Evolutionary conservation across 2,888 invertebrate genomes (phyloP).

Genomic region (Linyphia triangularis): DNA sequence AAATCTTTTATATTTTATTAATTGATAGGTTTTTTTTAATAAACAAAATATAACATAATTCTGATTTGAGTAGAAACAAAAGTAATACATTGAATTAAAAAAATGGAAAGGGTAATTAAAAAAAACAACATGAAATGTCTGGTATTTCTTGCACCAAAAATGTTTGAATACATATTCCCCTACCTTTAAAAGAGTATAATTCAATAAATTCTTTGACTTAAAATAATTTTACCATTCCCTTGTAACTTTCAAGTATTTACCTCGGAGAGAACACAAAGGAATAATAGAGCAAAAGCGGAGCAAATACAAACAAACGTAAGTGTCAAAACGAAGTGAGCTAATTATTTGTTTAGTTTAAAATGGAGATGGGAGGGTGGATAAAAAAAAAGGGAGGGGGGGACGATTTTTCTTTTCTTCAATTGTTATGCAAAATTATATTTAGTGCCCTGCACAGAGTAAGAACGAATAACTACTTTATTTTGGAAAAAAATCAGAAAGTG

Average conservation of each 20-base stretch:
- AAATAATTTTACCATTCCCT: not conserved
- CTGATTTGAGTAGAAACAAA: no score
- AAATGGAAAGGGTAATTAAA: no score
- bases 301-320: constrained; percentile 8
- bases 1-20: no score
- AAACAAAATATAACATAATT: no score
- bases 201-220: not conserved
- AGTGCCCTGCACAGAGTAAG: not conserved
- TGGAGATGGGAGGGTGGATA: not conserved
- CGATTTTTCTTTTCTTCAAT: not conserved
- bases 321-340: not conserved
- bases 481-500: constrained; percentile 2
- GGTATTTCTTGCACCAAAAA: no score
- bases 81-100: no score
- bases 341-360: constrained; percentile 1
- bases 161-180: no score
- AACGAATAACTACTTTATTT: not conserved
- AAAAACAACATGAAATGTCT: no score
- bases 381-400: not conserved
- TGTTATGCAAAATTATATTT: constrained; percentile 13
- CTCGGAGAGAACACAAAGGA: not conserved
- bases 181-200: no score
- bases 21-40: no score
- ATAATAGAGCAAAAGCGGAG: not conserved
- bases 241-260: not conserved